phyloP scores from a whole-genome alignment of 2,113 vertebrate genomes.

The Cranoglanis bouderius region DNA sequence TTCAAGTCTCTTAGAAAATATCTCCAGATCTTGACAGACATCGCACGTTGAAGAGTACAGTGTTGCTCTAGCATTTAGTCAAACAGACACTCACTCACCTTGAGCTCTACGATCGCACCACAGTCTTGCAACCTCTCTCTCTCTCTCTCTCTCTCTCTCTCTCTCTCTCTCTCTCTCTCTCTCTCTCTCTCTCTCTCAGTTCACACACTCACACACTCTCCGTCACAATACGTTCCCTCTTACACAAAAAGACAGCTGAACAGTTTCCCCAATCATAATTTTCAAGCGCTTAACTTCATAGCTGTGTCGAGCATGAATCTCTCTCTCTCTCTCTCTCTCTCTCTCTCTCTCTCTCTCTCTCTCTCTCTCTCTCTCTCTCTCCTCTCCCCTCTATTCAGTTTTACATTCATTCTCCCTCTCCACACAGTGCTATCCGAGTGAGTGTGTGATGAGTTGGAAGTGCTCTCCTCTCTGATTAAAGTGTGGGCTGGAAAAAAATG shows the following conservation, averaged over 20 bases:
- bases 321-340: background rate
- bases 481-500: constrained; percentile 38
- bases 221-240: constrained; percentile 2
- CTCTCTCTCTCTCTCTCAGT: background rate
- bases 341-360: background rate
- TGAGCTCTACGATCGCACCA: background rate
- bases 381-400: background rate
- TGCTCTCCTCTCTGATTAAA: constrained; percentile 42
- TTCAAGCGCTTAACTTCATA: constrained; percentile 15
- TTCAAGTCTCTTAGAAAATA: constrained; percentile 3
- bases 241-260: background rate
- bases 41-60: background rate
- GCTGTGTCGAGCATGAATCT: background rate
- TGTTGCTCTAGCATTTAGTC: background rate
- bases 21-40: background rate
- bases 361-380: background rate
- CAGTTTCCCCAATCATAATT: constrained; percentile 18
- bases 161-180: background rate
- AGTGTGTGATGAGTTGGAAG: constrained; percentile 41
- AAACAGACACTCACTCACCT: background rate
- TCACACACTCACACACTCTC: background rate
- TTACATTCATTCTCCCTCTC: constrained; percentile 6
- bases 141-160: background rate
- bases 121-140: background rate
- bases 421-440: constrained; percentile 12